Conservation (phyloP, 1,140 invertebrate genomes). For the Tetragnatha versicolor region DNA sequence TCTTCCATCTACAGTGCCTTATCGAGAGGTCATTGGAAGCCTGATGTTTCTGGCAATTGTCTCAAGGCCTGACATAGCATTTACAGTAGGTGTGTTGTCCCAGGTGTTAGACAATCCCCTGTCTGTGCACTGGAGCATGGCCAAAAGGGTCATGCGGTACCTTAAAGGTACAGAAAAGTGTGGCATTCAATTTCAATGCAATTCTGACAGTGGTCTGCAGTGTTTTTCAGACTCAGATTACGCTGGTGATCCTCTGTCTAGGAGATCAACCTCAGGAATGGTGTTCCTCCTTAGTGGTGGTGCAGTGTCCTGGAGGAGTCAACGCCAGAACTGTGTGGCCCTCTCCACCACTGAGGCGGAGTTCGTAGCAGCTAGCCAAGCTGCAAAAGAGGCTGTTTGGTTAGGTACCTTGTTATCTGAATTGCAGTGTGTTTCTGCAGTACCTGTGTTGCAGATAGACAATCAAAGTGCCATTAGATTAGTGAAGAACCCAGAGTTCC, state of each 20-base stretch:
- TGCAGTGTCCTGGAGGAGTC: conserved; percentile 57
- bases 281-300: conserved; percentile 59
- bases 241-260: conserved; percentile 59
- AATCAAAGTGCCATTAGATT: conserved; percentile 61
- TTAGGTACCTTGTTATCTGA: not conserved
- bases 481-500: conserved; percentile 64
- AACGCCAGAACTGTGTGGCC: conserved; percentile 50
- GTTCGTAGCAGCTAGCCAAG: conserved; percentile 4
- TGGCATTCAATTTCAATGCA: no score
- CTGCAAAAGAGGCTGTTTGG: conserved; percentile 17
- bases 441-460: conserved; percentile 57
- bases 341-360: conserved; percentile 50
- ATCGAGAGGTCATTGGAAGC: no score
- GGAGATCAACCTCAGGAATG: conserved; percentile 61
- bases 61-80: no score
- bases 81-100: no score
- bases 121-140: no score
- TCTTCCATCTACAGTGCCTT: no score
- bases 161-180: no score
- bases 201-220: no score
- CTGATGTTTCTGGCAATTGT: no score
- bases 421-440: not conserved
- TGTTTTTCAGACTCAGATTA: conserved; percentile 67
- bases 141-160: no score
- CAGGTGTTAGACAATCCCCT: no score